phyloP scores from a whole-genome alignment of 2,888 invertebrate species.

The Pollenia angustigena region DNA sequence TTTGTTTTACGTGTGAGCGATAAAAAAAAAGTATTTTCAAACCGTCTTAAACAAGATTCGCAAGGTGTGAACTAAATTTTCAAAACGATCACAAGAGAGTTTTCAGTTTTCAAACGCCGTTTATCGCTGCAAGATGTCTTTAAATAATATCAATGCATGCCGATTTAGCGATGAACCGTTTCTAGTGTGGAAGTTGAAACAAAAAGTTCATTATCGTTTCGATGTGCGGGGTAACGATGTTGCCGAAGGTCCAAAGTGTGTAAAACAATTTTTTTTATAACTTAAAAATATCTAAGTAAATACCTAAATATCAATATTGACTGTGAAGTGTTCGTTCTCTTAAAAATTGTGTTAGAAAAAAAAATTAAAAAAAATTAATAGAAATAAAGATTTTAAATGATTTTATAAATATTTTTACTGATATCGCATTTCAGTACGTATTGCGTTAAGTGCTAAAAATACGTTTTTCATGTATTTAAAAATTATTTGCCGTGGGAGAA shows the following conservation, averaged over 20 bases:
- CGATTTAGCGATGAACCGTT: conserved; percentile 75
- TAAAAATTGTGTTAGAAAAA: not conserved
- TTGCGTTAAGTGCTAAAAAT: not conserved
- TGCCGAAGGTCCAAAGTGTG: conserved; percentile 49
- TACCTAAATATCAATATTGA: not conserved
- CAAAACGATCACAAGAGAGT: not conserved
- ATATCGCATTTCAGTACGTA: not conserved
- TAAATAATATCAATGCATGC: conserved; percentile 76
- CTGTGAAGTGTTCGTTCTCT: not conserved
- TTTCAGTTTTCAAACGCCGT: conserved; percentile 52
- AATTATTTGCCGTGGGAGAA: too few species aligned
- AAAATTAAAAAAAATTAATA: not conserved
- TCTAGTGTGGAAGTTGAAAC: conserved; percentile 79
- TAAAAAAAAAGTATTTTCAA: not conserved
- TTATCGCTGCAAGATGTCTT: conserved; percentile 76
- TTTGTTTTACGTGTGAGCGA: conserved; percentile 18
- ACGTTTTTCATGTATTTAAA: not conserved
- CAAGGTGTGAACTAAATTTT: conserved; percentile 51
- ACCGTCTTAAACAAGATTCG: not conserved
- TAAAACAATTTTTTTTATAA: conserved; percentile 9
- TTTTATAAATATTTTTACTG: not conserved
- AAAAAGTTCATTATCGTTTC: conserved; percentile 80
- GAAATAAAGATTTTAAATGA: not conserved
- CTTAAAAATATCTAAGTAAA: not conserved
- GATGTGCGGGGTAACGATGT: conserved; percentile 75